These are phyloP conservation scores for Cenopis cana DNA, from an alignment of 2,888 invertebrate species.

Conservation along the genomic window DNA sequence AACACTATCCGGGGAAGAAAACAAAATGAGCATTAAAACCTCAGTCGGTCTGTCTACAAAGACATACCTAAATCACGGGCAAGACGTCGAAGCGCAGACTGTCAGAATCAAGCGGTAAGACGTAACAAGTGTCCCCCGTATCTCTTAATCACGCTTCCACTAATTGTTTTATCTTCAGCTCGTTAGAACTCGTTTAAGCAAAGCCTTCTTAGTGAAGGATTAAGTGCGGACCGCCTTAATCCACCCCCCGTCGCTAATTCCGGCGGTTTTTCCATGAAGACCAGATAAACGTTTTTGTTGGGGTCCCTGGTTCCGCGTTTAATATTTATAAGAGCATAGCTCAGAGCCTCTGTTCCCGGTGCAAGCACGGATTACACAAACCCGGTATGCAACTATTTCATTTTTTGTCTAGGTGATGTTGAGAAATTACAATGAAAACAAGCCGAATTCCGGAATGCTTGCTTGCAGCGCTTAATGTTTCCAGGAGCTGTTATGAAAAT, in stretches of 20 bases:
- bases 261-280: constrained; percentile 82
- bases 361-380: constrained; percentile 74
- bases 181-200: constrained; percentile 85
- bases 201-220: constrained; percentile 86
- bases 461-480: constrained; percentile 12
- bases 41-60: constrained; percentile 9
- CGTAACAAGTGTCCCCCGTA: constrained; percentile 84
- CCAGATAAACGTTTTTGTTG: constrained; percentile 84
- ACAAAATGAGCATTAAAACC: background rate
- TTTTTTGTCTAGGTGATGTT: constrained; percentile 67
- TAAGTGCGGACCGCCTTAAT: constrained; percentile 84
- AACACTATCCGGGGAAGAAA: background rate
- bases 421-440: constrained; percentile 67
- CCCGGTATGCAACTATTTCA: constrained; percentile 64
- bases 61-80: constrained; percentile 51
- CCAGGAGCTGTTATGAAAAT: constrained; percentile 33
- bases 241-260: constrained; percentile 83
- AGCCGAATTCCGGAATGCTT: constrained; percentile 50
- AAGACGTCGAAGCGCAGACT: constrained; percentile 58
- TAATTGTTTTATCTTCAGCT: constrained; percentile 86
- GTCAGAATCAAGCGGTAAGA: constrained; percentile 65
- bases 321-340: constrained; percentile 82
- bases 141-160: constrained; percentile 83
- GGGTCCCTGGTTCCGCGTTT: constrained; percentile 72
- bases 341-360: constrained; percentile 70